Base-by-base conservation (phyloP, 2,797 vertebrate genomes). In the Botia almorhae region DNA sequence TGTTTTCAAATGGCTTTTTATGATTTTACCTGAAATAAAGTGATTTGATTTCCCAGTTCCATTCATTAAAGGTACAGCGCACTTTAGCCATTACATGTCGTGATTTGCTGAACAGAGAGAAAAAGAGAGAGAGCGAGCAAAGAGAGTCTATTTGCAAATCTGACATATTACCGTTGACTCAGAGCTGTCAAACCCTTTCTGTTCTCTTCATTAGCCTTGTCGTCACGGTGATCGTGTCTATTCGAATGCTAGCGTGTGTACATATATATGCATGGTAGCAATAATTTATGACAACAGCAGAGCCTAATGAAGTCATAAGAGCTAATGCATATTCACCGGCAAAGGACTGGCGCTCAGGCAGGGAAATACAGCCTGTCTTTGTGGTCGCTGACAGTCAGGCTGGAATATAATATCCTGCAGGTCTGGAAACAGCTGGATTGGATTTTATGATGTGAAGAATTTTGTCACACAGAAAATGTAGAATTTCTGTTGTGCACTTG, bases 241-340 rank as follows among this genome's bases (percentile, higher is more conserved):
- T 92, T 92, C 89, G 91, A 91, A 87, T 82, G 82, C 69, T 61
- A 63, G 67, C 67, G 74, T 82, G 79, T 86, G 74, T 89, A 83
- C 88, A 61, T 81, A 74, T 90, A 84, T 88, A 63, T 81, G 85
- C 67, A 84, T 65, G 56, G 84, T 85, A 87, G 90, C 89, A 92
- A 58, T 92, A 91, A 93, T 92, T 92, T 91, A 93, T 91, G 90
- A 89, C 86, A 64, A 87, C 81, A 80, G 77, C 64, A 82, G 74
- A 80, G 85, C 88, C 90, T 94, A 93, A 93, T 94, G 91, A 93
- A 93, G 94, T 91, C 89, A 88, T 93, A 90, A 93, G 90, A 90
- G 86, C 87, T 93, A 90, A 92, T 91, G 88, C 90, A 92, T 92
- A 91, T 92, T 91, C 89, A 92, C 90, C 90, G 91, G 90, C 80